Percentiles rank a stretch among this genome's conserved stretches.
Conservation (phyloP, 30 jellyfish, hydroid and myxozoan species). For the Phacellophora camtschatica region DNA sequence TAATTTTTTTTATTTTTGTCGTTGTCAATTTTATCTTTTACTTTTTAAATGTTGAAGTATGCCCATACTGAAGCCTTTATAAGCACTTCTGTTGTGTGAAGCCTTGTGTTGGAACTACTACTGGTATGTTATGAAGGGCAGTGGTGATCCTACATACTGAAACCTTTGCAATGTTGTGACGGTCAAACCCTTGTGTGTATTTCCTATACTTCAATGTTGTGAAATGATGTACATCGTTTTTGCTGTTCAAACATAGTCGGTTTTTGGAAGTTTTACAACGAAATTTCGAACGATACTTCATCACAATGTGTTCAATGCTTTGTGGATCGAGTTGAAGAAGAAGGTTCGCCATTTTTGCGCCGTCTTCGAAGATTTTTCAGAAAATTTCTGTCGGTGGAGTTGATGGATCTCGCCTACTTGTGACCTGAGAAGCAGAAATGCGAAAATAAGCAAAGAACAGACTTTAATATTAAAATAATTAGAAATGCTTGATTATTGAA, state of each 20-base stretch:
- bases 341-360: slow-evolving; percentile 52
- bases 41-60: background rate
- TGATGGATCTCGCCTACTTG: too few species aligned
- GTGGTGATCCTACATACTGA: slow-evolving; percentile 8
- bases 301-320: background rate
- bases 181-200: slow-evolving; percentile 58
- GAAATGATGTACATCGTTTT: background rate
- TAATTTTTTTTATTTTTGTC: background rate
- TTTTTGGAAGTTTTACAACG: background rate
- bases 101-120: too few species aligned
- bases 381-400: too few species aligned
- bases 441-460: too few species aligned
- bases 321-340: slow-evolving; percentile 31
- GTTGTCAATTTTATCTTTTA: background rate
- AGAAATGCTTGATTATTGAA: too few species aligned
- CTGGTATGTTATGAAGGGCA: too few species aligned
- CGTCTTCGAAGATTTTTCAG: background rate
- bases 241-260: background rate
- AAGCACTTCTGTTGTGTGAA: too few species aligned
- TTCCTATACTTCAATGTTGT: background rate
- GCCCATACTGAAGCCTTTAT: slow-evolving; percentile 53
- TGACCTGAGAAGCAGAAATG: too few species aligned
- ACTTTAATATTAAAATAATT: too few species aligned
- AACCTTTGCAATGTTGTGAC: slow-evolving; percentile 29
- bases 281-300: background rate